Percentiles rank a stretch among this genome's conserved stretches.
Conservation (phyloP, 2,888 invertebrate genomes). For the Furcula furcula region DNA sequence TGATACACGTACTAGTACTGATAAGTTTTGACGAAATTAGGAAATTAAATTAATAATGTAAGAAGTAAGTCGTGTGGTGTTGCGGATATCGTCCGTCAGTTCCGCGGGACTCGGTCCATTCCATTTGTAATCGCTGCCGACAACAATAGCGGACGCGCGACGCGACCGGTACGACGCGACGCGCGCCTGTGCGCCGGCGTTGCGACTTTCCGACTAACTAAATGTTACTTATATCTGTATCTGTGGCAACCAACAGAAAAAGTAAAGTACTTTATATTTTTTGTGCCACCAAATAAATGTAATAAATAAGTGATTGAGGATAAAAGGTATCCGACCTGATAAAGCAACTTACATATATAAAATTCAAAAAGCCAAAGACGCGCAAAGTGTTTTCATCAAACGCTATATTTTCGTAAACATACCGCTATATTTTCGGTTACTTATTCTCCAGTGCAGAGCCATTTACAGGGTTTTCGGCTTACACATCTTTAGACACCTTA, state of each 20-base stretch:
- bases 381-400: conserved; percentile 41
- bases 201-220: no score
- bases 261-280: no score
- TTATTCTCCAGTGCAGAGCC: conserved; percentile 49
- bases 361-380: conserved; percentile 46
- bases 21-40: conserved; percentile 33
- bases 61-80: conserved; percentile 31
- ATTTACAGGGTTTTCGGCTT: conserved; percentile 31
- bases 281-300: no score
- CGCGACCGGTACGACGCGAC: no score
- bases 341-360: conserved; percentile 26
- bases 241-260: no score
- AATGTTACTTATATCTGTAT: no score
- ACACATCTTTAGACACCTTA: conserved; percentile 16
- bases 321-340: conserved; percentile 9
- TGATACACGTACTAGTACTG: no score
- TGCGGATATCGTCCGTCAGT: conserved; percentile 25
- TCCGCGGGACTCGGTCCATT: conserved; percentile 49
- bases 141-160: conserved; percentile 20
- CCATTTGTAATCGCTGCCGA: conserved; percentile 52
- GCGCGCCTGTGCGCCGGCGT: conserved; percentile 25
- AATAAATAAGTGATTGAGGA: conserved; percentile 8
- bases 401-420: no score
- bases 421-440: conserved; percentile 56
- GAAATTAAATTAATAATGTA: conserved; percentile 54